Evolutionary conservation across 2,888 invertebrate genomes (phyloP), one percentile per base, ranked within the genome.

Genomic region (Patella depressa): DNA sequence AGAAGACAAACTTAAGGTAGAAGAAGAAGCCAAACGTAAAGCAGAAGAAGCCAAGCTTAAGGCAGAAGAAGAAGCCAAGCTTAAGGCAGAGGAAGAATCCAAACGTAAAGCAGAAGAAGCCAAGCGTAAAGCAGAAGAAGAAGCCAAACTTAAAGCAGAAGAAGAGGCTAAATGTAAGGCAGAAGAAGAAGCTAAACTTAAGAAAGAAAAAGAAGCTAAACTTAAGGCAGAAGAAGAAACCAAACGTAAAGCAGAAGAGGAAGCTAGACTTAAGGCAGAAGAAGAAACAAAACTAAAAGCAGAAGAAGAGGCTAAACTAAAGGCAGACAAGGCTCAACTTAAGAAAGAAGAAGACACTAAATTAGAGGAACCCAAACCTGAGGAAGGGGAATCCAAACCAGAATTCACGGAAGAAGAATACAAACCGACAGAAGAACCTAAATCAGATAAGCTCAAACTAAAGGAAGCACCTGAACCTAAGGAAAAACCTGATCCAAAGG

Each of bases 351-450:
- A 54, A 11, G 71, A 75, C 54, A 34, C 34, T 54, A 73, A 75
- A 71, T 19, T 53, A 34, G 75, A 54, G 7, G 71, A 75, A 72
- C 53, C 34, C 70, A 73, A 75, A 73, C 55, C 74, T 14, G 45
- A 71, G 24, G 54, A 53, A 71, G 71, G 71, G 71, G 71, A 72
- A 19, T 34, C 70, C 54, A 55, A 69, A 15, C n/a, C 69, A 17
- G 75, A 53, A 77, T 11, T 9, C 0, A 29, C 17, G 34, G 19
- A 53, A 55, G 1, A 55, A n/a, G 15, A 70, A 72, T 15, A 70
- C 14, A 14, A 11, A 3, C 15, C 45, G 54, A 57, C 3, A 65
- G 74, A 24, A 11, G 19, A 59, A 65, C 53, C 59, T 74, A 71
- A 69, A 34, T 55, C 71, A 5, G 53, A 34, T 53, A 53, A 17